Evolutionary conservation across 2,797 vertebrate genomes (phyloP).

Genomic region (Falco novaeseelandiae): DNA sequence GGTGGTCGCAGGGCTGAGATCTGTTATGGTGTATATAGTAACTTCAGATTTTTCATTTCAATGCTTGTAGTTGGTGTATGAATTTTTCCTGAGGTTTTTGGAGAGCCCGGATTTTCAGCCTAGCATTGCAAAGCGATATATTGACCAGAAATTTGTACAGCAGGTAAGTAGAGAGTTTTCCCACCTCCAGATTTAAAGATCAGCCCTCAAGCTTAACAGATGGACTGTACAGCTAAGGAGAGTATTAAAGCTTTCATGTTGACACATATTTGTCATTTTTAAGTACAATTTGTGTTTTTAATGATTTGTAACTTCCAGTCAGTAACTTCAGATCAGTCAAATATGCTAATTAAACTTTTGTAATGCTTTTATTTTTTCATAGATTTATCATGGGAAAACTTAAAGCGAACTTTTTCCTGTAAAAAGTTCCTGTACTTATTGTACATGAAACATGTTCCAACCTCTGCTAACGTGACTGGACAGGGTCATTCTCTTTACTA

Average conservation of each 20-base stretch:
- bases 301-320: background rate
- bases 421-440: background rate
- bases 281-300: background rate
- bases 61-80: conserved; percentile 90
- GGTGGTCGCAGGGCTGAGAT: background rate
- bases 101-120: conserved; percentile 98
- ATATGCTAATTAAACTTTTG: background rate
- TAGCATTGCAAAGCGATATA: conserved; percentile 92
- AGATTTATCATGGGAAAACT: background rate
- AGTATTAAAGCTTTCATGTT: background rate
- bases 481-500: background rate
- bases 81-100: conserved; percentile 96
- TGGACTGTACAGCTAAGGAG: background rate
- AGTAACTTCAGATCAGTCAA: too few species aligned
- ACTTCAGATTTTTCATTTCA: conserved; percentile 11
- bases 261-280: background rate
- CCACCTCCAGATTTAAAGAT: background rate
- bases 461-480: background rate
- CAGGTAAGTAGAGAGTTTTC: conserved; percentile 82
- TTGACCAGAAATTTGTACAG: conserved; percentile 98
- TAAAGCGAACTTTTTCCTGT: background rate
- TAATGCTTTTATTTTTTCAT: background rate
- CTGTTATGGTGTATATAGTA: background rate
- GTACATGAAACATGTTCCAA: background rate
- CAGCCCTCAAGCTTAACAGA: background rate